Base-by-base conservation (phyloP, 2,888 invertebrate species). In the Nomada lathburiana region DNA sequence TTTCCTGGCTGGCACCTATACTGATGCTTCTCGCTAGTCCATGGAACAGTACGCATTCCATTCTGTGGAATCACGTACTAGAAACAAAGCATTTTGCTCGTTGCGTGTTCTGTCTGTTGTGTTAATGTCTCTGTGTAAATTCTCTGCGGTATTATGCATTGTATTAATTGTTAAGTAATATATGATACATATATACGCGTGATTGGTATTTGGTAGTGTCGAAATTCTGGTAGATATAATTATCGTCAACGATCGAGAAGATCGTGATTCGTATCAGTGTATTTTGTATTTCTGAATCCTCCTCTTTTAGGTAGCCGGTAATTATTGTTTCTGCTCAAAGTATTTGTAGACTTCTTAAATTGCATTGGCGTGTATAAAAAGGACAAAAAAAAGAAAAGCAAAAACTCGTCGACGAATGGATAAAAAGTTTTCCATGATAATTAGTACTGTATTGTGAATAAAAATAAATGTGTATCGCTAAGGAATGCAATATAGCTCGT, bases 1-100 rank as follows among this genome's bases (percentile, higher is more conserved):
- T 91, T 89, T 90, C 90, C 89, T 91, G 89, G 91, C 88, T 91
- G 87, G 87, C 88, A 88, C 88, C 85, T 82, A 20, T 50, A 83
- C 86, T 87, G 87, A 85, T 85, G 89, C 90, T 91, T 91, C 80
- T 83, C 55, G 88, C 88, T 88, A 79, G 75, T 82, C 76, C 84
- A 84, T 77, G 78, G 77, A 69, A 53, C 64, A 73, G 52, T 26
- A 53, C n/a, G 7, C 65, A 68, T 74, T 72, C 60, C 79, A 63
- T 69, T 73, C 69, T 80, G 60, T 77, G 59, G 62, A 86, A 70
- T 57, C 78, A 60, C 53, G 72, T 44, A 36, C 47, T 65, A 69
- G 44, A 36, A 50, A 47, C 23, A 44, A 68, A 82, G 76, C 16
- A 72, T 68, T 79, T n/a, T 63, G 42, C 63, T 20, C 63, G n/a